A percentile compares a stretch with the other conserved stretches of the same genome.
phyloP scores from a whole-genome alignment of 92 coral and sea anemone genomes.

The Palythoa grandiflora region DNA sequence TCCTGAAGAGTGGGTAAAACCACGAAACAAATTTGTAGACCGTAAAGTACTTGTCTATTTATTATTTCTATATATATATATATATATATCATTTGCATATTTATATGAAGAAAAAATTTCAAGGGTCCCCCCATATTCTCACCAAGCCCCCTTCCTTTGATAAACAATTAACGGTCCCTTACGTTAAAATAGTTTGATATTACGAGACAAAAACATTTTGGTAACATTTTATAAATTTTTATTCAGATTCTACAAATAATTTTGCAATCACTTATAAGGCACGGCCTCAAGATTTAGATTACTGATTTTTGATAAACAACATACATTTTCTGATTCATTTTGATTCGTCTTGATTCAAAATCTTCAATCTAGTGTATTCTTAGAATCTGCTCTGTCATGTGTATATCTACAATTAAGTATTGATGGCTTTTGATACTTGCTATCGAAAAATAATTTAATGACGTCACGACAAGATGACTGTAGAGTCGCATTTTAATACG shows the following conservation, averaged over 20 bases:
- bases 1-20: no score
- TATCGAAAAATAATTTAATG: conserved; percentile 30
- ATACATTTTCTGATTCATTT: not conserved
- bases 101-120: no score
- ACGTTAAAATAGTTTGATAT: no score
- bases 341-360: conserved; percentile 15
- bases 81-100: no score
- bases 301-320: conserved; percentile 21
- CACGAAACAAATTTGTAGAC: no score
- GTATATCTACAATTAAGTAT: not conserved
- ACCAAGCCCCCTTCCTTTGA: no score
- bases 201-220: not conserved
- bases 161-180: no score
- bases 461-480: not conserved
- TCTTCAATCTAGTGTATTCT: conserved; percentile 16
- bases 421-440: not conserved
- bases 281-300: conserved; percentile 13
- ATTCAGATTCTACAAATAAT: conserved; percentile 12
- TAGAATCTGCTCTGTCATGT: conserved; percentile 5
- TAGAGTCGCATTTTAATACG: not conserved
- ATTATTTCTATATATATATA: no score
- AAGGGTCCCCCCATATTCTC: no score
- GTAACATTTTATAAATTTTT: not conserved
- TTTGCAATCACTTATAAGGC: conserved; percentile 27
- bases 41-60: no score